Base-by-base conservation (phyloP, 2,888 invertebrate species). In the Eremobia ochroleuca region DNA sequence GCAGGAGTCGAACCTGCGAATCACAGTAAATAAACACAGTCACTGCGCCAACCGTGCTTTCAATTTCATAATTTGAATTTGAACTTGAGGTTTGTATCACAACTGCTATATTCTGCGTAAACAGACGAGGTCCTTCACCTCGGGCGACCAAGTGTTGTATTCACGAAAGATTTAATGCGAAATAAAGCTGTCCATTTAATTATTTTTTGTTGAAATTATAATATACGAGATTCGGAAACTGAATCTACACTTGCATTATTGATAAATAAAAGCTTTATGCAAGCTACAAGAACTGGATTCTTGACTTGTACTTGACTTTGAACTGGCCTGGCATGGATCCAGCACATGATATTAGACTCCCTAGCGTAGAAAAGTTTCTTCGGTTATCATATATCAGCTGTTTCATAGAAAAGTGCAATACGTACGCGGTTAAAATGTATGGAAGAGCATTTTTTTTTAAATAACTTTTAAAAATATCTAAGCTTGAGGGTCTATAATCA, bases 51-150 rank as follows among this genome's bases (percentile, higher is more conserved):
- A 43, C 21, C 11, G 34, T 8, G 43, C 43, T 34, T 76, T 46
- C 1, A 58, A 58, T 37, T 28, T 37, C 28, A 37, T 58, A 18
- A 77, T 77, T 77, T 52, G 4, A 28, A n/a, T 73, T 73, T 74
- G 34, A 72, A 78, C 74, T 81, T 77, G 72, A 71, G 18, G 40
- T 68, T 84, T 40, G 64, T 75, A 58, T 65, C 65, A 55, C 64
- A 66, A 65, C 62, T 59, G 43, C 65, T 73, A 52, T 71, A 69
- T 76, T 72, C 61, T 73, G 31, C 73, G 61, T 40, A 46, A 73
- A 76, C 70, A 28, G 15, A 11, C 46, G 37, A 77, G 81, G 83
- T 79, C 52, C 5, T 77, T 83, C 70, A 83, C 79, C 85, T 66
- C 65, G n/a, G 15, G 1, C 55, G 59, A 68, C 34, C 28, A 73